These are phyloP conservation scores for Bombylius discolor DNA, from an alignment of 2,888 invertebrate species.

Conservation along the genomic window DNA sequence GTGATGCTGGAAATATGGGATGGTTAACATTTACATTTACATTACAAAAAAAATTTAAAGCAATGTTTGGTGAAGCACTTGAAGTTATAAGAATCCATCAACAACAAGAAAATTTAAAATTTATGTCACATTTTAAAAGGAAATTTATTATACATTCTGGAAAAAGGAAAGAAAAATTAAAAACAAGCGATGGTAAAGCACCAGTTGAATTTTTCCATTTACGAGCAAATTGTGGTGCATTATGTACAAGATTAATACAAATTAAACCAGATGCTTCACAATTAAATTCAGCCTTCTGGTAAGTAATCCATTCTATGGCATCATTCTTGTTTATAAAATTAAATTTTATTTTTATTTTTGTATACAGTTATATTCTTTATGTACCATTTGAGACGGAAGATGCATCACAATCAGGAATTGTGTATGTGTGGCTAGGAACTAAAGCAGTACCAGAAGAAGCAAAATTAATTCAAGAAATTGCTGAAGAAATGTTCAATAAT, in stretches of 20 bases:
- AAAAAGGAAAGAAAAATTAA: slow-evolving; percentile 49
- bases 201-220: slow-evolving; percentile 87
- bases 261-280: slow-evolving; percentile 70
- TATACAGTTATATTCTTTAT: slow-evolving; percentile 78
- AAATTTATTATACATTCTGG: slow-evolving; percentile 88
- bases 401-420: slow-evolving; percentile 66
- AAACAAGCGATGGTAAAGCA: slow-evolving; percentile 35
- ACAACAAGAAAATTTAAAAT: slow-evolving; percentile 97
- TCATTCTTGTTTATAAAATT: neutral
- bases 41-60: slow-evolving; percentile 80
- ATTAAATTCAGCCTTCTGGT: slow-evolving; percentile 94
- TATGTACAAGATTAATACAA: slow-evolving; percentile 86
- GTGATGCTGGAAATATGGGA: slow-evolving; percentile 96
- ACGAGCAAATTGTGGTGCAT: slow-evolving; percentile 86
- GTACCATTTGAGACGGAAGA: slow-evolving; percentile 83
- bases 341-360: slow-evolving; percentile 8
- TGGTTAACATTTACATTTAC: slow-evolving; percentile 99
- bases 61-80: slow-evolving; percentile 73
- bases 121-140: slow-evolving; percentile 92
- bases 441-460: slow-evolving; percentile 76
- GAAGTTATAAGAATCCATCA: slow-evolving; percentile 95
- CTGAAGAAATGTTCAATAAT: slow-evolving; percentile 82
- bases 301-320: slow-evolving; percentile 21
- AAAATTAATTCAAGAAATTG: slow-evolving; percentile 76
- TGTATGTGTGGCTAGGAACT: slow-evolving; percentile 91